Evolutionary conservation across 2,797 vertebrate species (phyloP).

Genomic region (Acanthurus leucopareius): DNA sequence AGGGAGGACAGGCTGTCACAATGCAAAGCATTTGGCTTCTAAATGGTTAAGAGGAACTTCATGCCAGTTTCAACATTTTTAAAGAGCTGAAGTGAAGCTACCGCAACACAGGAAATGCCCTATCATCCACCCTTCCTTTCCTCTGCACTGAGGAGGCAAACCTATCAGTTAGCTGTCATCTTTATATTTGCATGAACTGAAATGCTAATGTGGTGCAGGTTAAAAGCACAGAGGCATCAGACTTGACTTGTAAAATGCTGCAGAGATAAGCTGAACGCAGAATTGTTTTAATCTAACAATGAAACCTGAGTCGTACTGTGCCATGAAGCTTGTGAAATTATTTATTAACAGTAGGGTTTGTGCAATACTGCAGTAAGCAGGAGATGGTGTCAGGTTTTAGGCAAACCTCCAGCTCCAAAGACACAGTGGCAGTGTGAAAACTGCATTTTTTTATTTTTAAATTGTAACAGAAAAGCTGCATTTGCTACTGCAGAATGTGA

Average conservation of each 20-base stretch:
- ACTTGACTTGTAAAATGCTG: constrained; percentile 4
- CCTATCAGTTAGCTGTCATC: background rate
- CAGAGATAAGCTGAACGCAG: background rate
- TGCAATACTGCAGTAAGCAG: constrained; percentile 13
- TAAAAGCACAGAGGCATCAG: background rate
- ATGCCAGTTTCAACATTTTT: constrained; percentile 52
- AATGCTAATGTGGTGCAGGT: background rate
- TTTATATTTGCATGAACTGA: background rate
- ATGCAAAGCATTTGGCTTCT: constrained; percentile 8
- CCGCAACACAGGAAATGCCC: constrained; percentile 67
- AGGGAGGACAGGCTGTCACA: constrained; percentile 5
- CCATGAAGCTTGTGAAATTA: constrained; percentile 17
- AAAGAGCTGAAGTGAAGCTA: constrained; percentile 45
- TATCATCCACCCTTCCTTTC: constrained; percentile 67
- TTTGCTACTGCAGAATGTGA: constrained; percentile 1
- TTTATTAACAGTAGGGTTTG: constrained; percentile 8
- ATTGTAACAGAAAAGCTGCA: background rate
- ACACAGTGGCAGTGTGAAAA: background rate
- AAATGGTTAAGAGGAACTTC: constrained; percentile 51
- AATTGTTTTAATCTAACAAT: background rate
- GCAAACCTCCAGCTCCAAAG: constrained; percentile 9
- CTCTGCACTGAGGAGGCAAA: constrained; percentile 3
- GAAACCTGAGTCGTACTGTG: background rate
- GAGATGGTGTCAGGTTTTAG: background rate
- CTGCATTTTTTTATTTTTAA: background rate